Evolutionary conservation across 2,888 invertebrate species (phyloP).

Genomic region (Timema podura): DNA sequence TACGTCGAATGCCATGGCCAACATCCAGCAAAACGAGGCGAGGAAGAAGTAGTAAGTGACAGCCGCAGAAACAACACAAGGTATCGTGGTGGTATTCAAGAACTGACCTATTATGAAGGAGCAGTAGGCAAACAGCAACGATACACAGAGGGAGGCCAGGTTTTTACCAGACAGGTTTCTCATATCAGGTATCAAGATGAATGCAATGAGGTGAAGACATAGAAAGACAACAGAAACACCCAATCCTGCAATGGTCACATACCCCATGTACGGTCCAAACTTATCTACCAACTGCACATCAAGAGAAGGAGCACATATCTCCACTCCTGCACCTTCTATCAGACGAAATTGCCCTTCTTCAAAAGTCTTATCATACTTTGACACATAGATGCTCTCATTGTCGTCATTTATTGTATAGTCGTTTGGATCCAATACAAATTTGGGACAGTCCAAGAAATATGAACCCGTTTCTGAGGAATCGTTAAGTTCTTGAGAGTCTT

Average conservation of each 20-base stretch:
- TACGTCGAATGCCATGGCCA: slow-evolving; percentile 51
- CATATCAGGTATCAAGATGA: slow-evolving; percentile 46
- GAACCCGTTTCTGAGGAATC: not conserved
- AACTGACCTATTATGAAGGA: slow-evolving; percentile 46
- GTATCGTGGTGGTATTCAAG: slow-evolving; percentile 32
- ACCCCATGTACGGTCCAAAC: slow-evolving; percentile 38
- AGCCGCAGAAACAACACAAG: slow-evolving; percentile 45
- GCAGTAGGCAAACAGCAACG: slow-evolving; percentile 48
- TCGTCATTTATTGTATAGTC: slow-evolving; percentile 39
- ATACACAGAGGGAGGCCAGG: slow-evolving; percentile 48
- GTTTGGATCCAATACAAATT: slow-evolving; percentile 41
- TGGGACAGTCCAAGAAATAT: slow-evolving; percentile 38
- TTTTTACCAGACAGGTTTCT: slow-evolving; percentile 52
- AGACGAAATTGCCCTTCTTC: slow-evolving; percentile 39
- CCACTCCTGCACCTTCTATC: slow-evolving; percentile 40
- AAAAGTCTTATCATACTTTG: slow-evolving; percentile 40
- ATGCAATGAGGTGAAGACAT: slow-evolving; percentile 46
- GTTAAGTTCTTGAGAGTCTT: not conserved
- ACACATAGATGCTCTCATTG: slow-evolving; percentile 42
- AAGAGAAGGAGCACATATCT: slow-evolving; percentile 39
- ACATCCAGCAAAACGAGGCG: slow-evolving; percentile 53
- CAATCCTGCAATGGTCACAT: slow-evolving; percentile 47
- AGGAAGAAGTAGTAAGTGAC: slow-evolving; percentile 50
- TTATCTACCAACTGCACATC: slow-evolving; percentile 41
- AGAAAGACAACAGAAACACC: slow-evolving; percentile 48